Evolutionary conservation across 2,797 vertebrate species (phyloP), one percentile per base, ranked within the genome.

Genomic region (Psittacula derbiana): DNA sequence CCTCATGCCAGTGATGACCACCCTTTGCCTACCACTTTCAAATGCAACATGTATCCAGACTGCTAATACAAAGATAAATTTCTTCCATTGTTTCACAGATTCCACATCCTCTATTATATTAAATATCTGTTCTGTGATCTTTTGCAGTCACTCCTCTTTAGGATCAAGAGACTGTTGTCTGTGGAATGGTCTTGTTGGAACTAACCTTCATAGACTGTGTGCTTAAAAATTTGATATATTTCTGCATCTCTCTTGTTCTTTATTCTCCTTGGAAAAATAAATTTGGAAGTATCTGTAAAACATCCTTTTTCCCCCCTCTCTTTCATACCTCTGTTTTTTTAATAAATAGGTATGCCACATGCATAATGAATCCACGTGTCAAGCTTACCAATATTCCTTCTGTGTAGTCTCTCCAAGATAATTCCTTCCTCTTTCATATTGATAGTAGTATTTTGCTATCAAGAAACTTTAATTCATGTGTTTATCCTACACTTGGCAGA

Each of bases 251-350:
- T 52, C 33, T 43, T 53, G 25, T 5, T 52, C 7, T 57, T 50
- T 61, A 38, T 64, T 38, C 38, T 23, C 36, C 36, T 27, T 19
- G 19, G 52, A 70, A 80, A 70, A 62, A 43, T n/a, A 55, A 27
- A 33, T 40, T 21, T 47, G 14, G 38, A 70, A 17, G 11, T 33
- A 28, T n/a, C 27, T 70, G 20, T 23, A 53, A 65, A 79, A 11
- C 8, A 61, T 9, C 12, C 11, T 8, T 40, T 33, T 30, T n/a
- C 30, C 3, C 0, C 3, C 16, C 8, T 18, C 23, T 38, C 20
- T 43, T 43, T 74, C 20, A n/a, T 55, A 10, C 12, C 5, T 65
- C 18, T 52, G 2, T 55, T 24, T 41, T 61, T 85, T 70, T 55
- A 66, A 24, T 36, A 33, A 65, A 38, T 25, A 55, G 15, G 24